Conservation (phyloP, 2,797 vertebrate species). For the Nannoperca australis region DNA sequence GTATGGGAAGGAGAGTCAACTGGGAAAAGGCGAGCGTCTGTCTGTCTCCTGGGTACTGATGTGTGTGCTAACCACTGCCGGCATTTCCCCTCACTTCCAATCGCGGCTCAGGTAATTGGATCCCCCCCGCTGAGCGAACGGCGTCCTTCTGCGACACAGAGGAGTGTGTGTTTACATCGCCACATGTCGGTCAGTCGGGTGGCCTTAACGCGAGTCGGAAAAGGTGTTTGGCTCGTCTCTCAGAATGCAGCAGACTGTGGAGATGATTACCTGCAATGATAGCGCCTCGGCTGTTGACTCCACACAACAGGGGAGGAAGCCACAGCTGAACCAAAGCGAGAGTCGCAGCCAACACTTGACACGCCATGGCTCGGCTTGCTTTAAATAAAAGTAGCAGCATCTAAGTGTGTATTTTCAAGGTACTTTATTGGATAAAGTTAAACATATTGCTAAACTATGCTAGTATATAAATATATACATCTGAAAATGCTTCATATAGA, state of each 20-base stretch:
- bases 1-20: slow-evolving; percentile 5
- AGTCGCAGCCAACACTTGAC: slow-evolving; percentile 17
- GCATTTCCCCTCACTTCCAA: slow-evolving; percentile 61
- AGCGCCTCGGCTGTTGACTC: slow-evolving; percentile 59
- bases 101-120: slow-evolving; percentile 74
- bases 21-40: slow-evolving; percentile 23
- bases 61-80: slow-evolving; percentile 60
- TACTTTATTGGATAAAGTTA: background rate
- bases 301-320: slow-evolving; percentile 44
- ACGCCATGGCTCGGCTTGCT: slow-evolving; percentile 14
- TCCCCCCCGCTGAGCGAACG: slow-evolving; percentile 30
- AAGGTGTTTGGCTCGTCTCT: slow-evolving; percentile 47
- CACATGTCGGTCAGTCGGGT: slow-evolving; percentile 55
- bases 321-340: slow-evolving; percentile 1
- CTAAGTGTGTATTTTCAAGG: background rate
- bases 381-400: slow-evolving; percentile 11
- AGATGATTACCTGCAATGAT: slow-evolving; percentile 74
- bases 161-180: slow-evolving; percentile 66
- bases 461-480: background rate
- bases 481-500: background rate
- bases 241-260: slow-evolving; percentile 55
- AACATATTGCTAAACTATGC: background rate
- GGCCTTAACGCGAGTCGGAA: slow-evolving; percentile 44
- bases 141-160: slow-evolving; percentile 46
- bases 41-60: slow-evolving; percentile 62